phyloP scores from a whole-genome alignment of 2,888 invertebrate species.

The Leptodirus hochenwartii region DNA sequence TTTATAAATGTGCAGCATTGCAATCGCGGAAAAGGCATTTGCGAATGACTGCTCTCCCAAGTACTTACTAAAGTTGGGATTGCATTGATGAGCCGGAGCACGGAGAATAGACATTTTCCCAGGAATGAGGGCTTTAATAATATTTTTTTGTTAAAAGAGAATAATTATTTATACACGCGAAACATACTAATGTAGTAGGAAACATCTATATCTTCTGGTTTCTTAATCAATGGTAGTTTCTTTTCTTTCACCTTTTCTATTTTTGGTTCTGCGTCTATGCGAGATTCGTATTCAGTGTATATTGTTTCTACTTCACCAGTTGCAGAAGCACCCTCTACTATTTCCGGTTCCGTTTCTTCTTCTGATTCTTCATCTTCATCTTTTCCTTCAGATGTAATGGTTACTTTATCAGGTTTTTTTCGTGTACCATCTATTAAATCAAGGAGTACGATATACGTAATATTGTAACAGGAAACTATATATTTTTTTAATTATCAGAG shows the following conservation, averaged over 20 bases:
- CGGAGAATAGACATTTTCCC: slow-evolving; percentile 22
- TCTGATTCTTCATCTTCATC: background rate
- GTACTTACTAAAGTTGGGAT: slow-evolving; percentile 20
- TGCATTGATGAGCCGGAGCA: slow-evolving; percentile 22
- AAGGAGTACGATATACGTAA: too few species aligned
- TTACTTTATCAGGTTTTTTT: background rate
- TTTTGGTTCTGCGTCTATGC: background rate
- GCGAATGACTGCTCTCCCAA: slow-evolving; percentile 22
- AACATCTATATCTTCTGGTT: slow-evolving; percentile 14
- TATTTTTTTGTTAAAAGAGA: slow-evolving; percentile 1
- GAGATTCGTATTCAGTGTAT: background rate
- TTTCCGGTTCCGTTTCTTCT: background rate
- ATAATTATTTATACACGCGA: background rate
- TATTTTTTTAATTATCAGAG: too few species aligned
- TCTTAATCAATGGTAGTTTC: slow-evolving; percentile 6
- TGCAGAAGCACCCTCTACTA: background rate
- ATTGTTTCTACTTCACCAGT: background rate
- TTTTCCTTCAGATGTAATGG: slow-evolving; percentile 3
- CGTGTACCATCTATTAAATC: too few species aligned
- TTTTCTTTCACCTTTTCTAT: too few species aligned
- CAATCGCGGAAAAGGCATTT: slow-evolving; percentile 23
- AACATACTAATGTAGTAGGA: slow-evolving; percentile 16
- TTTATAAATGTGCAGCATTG: slow-evolving; percentile 23
- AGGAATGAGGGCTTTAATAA: slow-evolving; percentile 10
- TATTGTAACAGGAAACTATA: too few species aligned